These are phyloP conservation scores for Mechanitis messenoides DNA, from an alignment of 2,888 invertebrate species.

Conservation along the genomic window DNA sequence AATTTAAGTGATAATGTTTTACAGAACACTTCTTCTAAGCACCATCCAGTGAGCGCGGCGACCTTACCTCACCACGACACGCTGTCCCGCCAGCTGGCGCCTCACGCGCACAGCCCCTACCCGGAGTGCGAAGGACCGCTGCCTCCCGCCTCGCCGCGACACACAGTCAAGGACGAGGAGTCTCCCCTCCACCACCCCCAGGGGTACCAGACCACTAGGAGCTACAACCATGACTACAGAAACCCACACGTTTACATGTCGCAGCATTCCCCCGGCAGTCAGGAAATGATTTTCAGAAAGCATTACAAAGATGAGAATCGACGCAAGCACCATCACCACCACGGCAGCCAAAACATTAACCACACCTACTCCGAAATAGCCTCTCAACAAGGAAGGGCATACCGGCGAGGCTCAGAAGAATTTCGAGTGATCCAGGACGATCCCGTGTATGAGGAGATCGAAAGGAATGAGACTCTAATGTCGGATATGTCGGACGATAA, in stretches of 20 bases:
- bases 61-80: slow-evolving; percentile 81
- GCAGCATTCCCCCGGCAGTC: slow-evolving; percentile 68
- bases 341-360: slow-evolving; percentile 78
- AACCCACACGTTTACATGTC: slow-evolving; percentile 71
- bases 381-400: slow-evolving; percentile 67
- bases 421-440: slow-evolving; percentile 80
- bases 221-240: slow-evolving; percentile 69
- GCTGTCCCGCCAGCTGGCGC: slow-evolving; percentile 64
- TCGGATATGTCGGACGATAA: slow-evolving; percentile 87
- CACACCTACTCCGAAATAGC: slow-evolving; percentile 87
- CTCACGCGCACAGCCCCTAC: slow-evolving; percentile 73
- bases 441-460: slow-evolving; percentile 89
- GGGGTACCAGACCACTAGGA: slow-evolving; percentile 65
- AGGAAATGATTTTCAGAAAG: slow-evolving; percentile 67
- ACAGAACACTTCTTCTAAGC: slow-evolving; percentile 92
- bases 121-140: slow-evolving; percentile 69
- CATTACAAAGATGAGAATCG: slow-evolving; percentile 67
- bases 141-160: slow-evolving; percentile 67
- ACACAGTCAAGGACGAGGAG: slow-evolving; percentile 64
- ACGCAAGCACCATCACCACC: slow-evolving; percentile 70
- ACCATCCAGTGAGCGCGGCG: slow-evolving; percentile 80
- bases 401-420: slow-evolving; percentile 74
- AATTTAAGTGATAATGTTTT: slow-evolving; percentile 25
- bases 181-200: slow-evolving; percentile 62
- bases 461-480: slow-evolving; percentile 82